Conservation (phyloP, 2,797 vertebrate species). For the Psittacula derbiana region DNA sequence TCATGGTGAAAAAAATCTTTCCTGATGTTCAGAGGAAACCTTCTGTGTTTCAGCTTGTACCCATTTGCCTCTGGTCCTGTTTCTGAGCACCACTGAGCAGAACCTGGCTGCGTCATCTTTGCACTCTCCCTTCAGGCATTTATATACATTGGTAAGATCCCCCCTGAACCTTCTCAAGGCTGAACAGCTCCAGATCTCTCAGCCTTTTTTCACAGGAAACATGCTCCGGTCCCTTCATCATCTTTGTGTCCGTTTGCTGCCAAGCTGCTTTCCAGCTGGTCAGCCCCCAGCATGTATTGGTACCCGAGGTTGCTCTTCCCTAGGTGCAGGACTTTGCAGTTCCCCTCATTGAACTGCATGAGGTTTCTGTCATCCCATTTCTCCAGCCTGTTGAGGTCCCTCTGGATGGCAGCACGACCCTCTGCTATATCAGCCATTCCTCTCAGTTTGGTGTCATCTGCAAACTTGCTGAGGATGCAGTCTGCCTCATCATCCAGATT, state of each 20-base stretch:
- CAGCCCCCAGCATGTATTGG: neutral
- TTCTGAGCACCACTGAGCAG: neutral
- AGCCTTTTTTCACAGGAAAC: neutral
- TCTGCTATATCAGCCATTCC: neutral
- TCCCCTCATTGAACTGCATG: rapidly evolving
- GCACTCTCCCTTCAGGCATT: neutral
- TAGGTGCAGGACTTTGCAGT: neutral
- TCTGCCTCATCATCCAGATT: neutral
- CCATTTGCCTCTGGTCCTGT: neutral
- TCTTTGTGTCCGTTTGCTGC: neutral
- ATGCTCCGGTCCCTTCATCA: neutral
- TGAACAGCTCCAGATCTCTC: neutral
- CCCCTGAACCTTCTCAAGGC: neutral
- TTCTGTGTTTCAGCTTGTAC: neutral
- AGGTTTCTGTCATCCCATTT: neutral
- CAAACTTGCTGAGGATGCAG: neutral
- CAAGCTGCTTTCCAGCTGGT: neutral
- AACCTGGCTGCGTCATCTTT: neutral
- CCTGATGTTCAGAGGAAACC: neutral
- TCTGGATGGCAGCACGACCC: neutral
- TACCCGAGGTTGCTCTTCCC: neutral
- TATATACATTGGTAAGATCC: neutral
- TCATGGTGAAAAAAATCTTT: neutral
- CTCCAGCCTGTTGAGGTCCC: neutral
- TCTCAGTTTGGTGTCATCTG: neutral